Conservation (phyloP, 2,797 vertebrate species). For the Brotula barbata region DNA sequence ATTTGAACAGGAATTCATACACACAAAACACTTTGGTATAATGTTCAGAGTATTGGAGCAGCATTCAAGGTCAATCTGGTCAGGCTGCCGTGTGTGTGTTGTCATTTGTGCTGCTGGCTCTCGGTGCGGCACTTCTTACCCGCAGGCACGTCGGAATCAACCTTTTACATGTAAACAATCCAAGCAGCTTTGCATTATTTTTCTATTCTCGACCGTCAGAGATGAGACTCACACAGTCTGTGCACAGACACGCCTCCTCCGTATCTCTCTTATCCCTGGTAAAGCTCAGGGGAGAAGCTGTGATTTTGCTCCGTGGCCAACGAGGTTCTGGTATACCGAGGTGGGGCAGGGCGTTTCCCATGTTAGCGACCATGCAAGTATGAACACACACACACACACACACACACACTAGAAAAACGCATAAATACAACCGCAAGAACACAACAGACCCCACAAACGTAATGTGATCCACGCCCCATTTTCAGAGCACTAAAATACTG, state of each 20-base stretch:
- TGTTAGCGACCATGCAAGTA: constrained; percentile 9
- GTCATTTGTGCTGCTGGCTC: no score
- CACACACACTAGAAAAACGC: not conserved
- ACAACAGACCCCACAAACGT: not conserved
- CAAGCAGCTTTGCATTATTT: no score
- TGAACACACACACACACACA: constrained; percentile 15
- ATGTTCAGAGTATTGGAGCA: no score
- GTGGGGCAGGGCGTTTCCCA: constrained; percentile 33
- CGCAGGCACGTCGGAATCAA: no score
- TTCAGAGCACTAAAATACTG: constrained; percentile 17
- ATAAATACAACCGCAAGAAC: not conserved
- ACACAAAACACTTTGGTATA: no score
- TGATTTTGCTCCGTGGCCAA: not conserved
- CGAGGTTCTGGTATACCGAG: constrained; percentile 1
- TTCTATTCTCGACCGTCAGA: not conserved
- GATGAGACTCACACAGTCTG: constrained; percentile 3
- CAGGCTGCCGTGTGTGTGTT: no score
- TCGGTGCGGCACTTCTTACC: no score
- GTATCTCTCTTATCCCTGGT: not conserved
- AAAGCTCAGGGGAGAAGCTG: not conserved
- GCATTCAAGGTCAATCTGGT: no score
- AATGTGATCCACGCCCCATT: not conserved
- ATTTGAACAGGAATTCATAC: no score
- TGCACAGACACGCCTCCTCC: constrained; percentile 3
- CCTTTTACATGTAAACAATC: no score